Conservation (phyloP, 2,113 vertebrate species). For the Aythya baeri region DNA sequence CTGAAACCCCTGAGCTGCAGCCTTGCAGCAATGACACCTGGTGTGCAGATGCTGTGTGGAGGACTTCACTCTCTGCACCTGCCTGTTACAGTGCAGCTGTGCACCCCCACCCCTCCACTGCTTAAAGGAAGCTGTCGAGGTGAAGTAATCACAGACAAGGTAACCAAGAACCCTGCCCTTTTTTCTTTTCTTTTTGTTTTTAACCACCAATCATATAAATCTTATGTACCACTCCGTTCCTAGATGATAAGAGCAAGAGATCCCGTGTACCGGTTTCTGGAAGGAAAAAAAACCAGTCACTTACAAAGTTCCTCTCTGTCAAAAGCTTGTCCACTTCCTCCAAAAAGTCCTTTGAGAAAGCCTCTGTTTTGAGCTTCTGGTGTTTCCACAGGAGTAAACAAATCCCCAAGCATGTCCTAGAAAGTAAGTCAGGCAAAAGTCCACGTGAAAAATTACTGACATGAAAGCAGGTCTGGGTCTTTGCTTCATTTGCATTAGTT, state of each 20-base stretch:
- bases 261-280: not conserved
- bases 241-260: not conserved
- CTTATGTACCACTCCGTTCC: not conserved
- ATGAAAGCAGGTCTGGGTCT: not conserved
- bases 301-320: constrained; percentile 97
- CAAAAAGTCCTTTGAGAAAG: constrained; percentile 97
- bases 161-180: not conserved
- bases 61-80: not conserved
- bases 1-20: fast-evolving
- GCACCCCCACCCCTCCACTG: fast-evolving
- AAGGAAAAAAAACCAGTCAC: constrained; percentile 63
- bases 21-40: fast-evolving
- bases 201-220: not conserved
- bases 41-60: fast-evolving
- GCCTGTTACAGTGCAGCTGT: fast-evolving
- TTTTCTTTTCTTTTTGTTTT: not conserved
- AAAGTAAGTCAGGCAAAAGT: constrained; percentile 24
- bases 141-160: not conserved
- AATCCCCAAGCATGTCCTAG: constrained; percentile 96
- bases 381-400: constrained; percentile 95
- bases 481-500: not conserved
- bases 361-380: constrained; percentile 98
- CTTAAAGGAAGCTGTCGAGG: not conserved
- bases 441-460: not conserved
- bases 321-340: constrained; percentile 92